phyloP scores from a whole-genome alignment of 2,113 vertebrate genomes.

The Butastur rufipennis region DNA sequence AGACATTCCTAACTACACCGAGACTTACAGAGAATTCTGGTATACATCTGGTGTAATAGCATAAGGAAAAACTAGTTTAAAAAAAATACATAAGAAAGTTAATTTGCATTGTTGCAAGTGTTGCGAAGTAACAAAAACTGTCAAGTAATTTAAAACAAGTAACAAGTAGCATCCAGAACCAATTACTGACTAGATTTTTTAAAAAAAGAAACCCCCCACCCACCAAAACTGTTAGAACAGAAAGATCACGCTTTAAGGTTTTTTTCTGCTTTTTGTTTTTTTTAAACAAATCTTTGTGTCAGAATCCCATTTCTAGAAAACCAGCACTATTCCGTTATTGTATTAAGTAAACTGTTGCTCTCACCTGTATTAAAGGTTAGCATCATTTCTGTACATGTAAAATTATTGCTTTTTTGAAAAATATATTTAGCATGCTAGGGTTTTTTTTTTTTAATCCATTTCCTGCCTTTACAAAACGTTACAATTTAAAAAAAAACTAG shows the following conservation, averaged over 20 bases:
- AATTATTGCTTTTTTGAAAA: conserved; percentile 86
- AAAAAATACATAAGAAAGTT: conserved; percentile 53
- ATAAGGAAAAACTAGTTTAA: conserved; percentile 42
- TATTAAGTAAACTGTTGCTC: conserved; percentile 76
- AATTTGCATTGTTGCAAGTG: conserved; percentile 69
- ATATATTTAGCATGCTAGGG: conserved; percentile 83
- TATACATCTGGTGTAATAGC: conserved; percentile 25
- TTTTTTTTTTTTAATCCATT: conserved; percentile 67
- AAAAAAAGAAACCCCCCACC: background rate
- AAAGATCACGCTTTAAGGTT: conserved; percentile 65
- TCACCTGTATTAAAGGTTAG: conserved; percentile 80
- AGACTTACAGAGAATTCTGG: conserved; percentile 35
- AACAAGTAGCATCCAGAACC: conserved; percentile 70
- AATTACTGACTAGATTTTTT: conserved; percentile 61
- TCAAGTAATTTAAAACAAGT: conserved; percentile 74
- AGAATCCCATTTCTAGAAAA: conserved; percentile 78
- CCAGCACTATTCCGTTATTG: conserved; percentile 64
- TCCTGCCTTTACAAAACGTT: conserved; percentile 85
- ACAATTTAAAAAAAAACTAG: conserved; percentile 79
- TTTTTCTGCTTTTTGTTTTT: conserved; percentile 24
- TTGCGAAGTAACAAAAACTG: conserved; percentile 58
- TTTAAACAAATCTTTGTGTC: conserved; percentile 76
- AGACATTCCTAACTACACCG: conserved; percentile 42
- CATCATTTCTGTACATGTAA: conserved; percentile 83
- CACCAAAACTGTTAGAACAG: conserved; percentile 71